Evolutionary conservation across 2,113 vertebrate species (phyloP).

Genomic region (Platycercus adscitus): DNA sequence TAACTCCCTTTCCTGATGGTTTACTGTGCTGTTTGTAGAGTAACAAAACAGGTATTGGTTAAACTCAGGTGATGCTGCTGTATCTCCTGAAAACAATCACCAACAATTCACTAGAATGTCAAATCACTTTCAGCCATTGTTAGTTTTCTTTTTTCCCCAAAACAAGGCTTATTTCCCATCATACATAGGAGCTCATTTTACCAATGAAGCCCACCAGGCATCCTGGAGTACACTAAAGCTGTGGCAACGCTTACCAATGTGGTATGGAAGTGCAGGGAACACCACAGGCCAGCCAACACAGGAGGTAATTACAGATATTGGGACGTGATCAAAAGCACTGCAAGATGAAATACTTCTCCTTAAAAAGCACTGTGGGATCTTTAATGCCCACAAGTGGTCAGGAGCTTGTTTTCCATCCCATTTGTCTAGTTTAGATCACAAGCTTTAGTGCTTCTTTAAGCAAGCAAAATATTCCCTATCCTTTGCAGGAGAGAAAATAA

Average conservation of each 20-base stretch:
- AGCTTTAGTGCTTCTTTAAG: not conserved
- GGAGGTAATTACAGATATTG: not conserved
- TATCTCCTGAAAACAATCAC: not conserved
- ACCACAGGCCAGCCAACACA: not conserved
- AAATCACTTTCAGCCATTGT: rapidly evolving
- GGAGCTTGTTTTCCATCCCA: not conserved
- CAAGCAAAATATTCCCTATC: not conserved
- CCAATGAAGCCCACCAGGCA: not conserved
- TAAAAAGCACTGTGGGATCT: not conserved
- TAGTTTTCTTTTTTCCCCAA: not conserved
- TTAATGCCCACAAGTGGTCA: not conserved
- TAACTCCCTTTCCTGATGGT: rapidly evolving
- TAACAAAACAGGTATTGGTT: not conserved
- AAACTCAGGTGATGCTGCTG: not conserved
- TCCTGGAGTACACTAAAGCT: not conserved
- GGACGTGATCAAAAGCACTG: not conserved
- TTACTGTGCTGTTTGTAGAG: not conserved
- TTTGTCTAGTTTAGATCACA: not conserved
- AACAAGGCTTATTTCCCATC: not conserved
- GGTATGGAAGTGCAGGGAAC: not conserved
- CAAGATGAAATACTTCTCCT: not conserved
- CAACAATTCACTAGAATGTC: not conserved
- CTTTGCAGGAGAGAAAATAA: not conserved
- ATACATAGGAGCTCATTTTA: rapidly evolving
- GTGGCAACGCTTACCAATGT: rapidly evolving